These are phyloP conservation scores for Melanostoma scalare DNA, from an alignment of 2,888 invertebrate genomes.

Conservation along the genomic window DNA sequence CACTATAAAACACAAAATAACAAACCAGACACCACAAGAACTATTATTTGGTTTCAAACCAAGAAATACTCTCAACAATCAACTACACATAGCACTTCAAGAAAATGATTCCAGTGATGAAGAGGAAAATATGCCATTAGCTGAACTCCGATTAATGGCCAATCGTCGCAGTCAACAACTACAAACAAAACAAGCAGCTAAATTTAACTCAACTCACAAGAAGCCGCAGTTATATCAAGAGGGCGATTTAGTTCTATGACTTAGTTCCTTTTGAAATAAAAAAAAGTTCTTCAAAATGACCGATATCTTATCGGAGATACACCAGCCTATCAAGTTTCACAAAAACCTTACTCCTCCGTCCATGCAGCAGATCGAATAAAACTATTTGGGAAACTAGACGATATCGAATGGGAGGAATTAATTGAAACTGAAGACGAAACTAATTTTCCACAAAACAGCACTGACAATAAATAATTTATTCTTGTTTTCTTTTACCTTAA, in stretches of 20 bases:
- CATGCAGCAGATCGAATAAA: not conserved
- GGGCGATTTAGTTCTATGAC: not conserved
- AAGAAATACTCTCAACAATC: not conserved
- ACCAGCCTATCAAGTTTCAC: not conserved
- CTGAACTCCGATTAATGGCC: not conserved
- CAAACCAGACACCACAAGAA: slow-evolving; percentile 9
- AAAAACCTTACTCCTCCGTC: not conserved
- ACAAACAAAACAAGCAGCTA: not conserved
- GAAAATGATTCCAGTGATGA: slow-evolving; percentile 9
- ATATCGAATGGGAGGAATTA: not conserved
- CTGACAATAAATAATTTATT: no score
- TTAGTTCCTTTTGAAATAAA: slow-evolving; percentile 1
- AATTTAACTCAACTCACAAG: not conserved
- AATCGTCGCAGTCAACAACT: not conserved
- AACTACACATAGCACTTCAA: not conserved
- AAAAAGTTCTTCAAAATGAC: slow-evolving; percentile 9
- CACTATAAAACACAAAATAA: not conserved
- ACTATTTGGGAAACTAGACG: not conserved
- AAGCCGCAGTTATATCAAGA: not conserved
- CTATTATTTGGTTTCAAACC: not conserved
- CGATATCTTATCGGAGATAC: slow-evolving; percentile 1
- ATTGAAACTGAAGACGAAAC: not conserved
- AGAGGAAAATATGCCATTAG: slow-evolving; percentile 5
- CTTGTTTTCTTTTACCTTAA: no score
- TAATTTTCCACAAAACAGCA: no score